Base-by-base conservation (phyloP, 2,797 vertebrate species). In the Peromyscus melanophrys region DNA sequence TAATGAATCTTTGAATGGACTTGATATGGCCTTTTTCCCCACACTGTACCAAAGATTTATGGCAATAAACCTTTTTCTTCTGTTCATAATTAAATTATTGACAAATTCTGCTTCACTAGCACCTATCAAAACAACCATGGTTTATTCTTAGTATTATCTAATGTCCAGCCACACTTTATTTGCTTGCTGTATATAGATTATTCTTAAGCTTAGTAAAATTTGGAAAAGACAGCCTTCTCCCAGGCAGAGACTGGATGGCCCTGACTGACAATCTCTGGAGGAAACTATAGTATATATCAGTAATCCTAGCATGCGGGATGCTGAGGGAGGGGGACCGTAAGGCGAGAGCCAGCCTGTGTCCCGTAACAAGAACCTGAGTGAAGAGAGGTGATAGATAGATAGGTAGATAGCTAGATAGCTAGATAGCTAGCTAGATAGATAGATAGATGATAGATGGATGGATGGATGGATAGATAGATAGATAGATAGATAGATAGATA, bases 61-160 rank as follows among this genome's bases (percentile, higher is more conserved):
- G 84, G n/a, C 63, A 84, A 91, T 46, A 61, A 90, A 80, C 80
- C 2, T 2, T 88, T 71, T 14, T 61, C 5, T 57, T 49, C 80
- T 27, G 7, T 57, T 61, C 61, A 85, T 55, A 87, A 61, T 86
- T 92, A 75, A 59, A 83, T 92, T 95, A 85, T 55, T 78, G 69
- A 61, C 78, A 89, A 91, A 65, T 49, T 76, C 84, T 86, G 37
- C 14, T 77, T 86, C 73, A 78, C 65, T 14, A 59, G 27, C 27
- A 55, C 25, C 37, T 89, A 78, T 23, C 65, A 91, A 95, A 91
- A 73, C 75, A 81, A 19, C 8, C 40, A 73, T 92, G 16, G 81
- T 19, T 75, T 61, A 40, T 69, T 27, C 19, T 69, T 89, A 83
- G 55, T 82, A 52, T 82, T 13, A 37, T 67, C 40, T 40, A 75